Evolutionary conservation across 2,888 invertebrate genomes (phyloP).

Genomic region (Autographa gamma): DNA sequence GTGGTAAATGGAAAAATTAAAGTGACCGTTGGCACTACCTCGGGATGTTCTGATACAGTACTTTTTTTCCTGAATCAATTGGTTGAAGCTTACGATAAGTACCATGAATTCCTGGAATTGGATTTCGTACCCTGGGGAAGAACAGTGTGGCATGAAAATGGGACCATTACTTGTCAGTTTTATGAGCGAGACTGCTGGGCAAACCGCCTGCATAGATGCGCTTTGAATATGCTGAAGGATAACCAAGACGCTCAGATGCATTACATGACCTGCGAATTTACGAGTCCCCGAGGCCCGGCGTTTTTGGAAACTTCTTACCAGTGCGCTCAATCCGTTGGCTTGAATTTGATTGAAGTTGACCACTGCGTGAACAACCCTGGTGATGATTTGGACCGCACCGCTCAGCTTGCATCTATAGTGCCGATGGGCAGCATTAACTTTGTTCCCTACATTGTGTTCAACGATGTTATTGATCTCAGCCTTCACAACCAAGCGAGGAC

Average conservation of each 20-base stretch:
- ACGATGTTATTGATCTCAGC: constrained; percentile 62
- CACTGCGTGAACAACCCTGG: constrained; percentile 72
- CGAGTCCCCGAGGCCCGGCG: constrained; percentile 63
- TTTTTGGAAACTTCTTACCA: constrained; percentile 66
- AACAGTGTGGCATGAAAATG: constrained; percentile 65
- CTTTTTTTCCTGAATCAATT: constrained; percentile 71
- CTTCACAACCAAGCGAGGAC: constrained; percentile 61
- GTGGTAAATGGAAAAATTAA: constrained; percentile 76
- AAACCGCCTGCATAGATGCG: constrained; percentile 81
- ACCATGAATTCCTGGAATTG: constrained; percentile 74
- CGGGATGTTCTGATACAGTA: constrained; percentile 77
- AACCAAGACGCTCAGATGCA: constrained; percentile 74
- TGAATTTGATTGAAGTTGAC: constrained; percentile 72
- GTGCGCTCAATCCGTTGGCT: constrained; percentile 73
- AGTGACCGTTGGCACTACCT: constrained; percentile 73
- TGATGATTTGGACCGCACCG: constrained; percentile 70
- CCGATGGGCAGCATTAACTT: constrained; percentile 70
- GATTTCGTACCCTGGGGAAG: constrained; percentile 85
- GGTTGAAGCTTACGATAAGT: constrained; percentile 69
- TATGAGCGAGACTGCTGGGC: constrained; percentile 78
- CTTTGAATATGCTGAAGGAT: constrained; percentile 67
- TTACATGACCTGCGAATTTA: constrained; percentile 82
- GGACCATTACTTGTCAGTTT: constrained; percentile 74
- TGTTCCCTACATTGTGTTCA: constrained; percentile 78
- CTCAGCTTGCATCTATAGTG: constrained; percentile 65